Percentiles rank a stretch among this genome's conserved stretches.
These are phyloP conservation scores for Pangasius sanitwongsei DNA, from an alignment of 2,797 vertebrate genomes.

Conservation along the genomic window DNA sequence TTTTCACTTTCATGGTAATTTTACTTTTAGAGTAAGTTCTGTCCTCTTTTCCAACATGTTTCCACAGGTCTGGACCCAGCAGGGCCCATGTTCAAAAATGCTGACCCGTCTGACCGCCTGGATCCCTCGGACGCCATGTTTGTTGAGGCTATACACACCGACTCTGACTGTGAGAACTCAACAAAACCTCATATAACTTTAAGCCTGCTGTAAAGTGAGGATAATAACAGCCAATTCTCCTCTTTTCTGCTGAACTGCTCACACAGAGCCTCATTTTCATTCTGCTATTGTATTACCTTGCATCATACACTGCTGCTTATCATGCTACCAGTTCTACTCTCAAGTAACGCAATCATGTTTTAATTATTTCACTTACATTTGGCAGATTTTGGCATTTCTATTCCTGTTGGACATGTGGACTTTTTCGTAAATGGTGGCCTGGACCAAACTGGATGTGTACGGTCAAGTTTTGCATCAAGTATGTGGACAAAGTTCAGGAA, in stretches of 20 bases:
- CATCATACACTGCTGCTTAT: neutral
- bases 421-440: constrained; percentile 93
- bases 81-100: constrained; percentile 89
- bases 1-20: neutral
- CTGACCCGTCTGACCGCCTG: constrained; percentile 82
- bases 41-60: constrained; percentile 15
- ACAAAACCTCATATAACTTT: neutral
- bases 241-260: neutral
- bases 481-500: constrained; percentile 6
- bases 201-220: neutral
- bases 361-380: neutral
- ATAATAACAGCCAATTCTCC: neutral
- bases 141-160: constrained; percentile 94
- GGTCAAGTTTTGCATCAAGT: constrained; percentile 72
- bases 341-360: neutral
- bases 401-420: constrained; percentile 93
- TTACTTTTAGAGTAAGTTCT: neutral
- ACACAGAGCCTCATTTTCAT: neutral
- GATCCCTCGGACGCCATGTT: constrained; percentile 91
- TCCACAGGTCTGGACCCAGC: constrained; percentile 88
- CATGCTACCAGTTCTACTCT: neutral
- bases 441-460: constrained; percentile 89
- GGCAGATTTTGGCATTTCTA: constrained; percentile 92
- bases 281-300: neutral
- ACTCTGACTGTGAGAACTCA: constrained; percentile 86